Conservation (phyloP, 2,113 vertebrate genomes). For the Cervus canadensis region DNA sequence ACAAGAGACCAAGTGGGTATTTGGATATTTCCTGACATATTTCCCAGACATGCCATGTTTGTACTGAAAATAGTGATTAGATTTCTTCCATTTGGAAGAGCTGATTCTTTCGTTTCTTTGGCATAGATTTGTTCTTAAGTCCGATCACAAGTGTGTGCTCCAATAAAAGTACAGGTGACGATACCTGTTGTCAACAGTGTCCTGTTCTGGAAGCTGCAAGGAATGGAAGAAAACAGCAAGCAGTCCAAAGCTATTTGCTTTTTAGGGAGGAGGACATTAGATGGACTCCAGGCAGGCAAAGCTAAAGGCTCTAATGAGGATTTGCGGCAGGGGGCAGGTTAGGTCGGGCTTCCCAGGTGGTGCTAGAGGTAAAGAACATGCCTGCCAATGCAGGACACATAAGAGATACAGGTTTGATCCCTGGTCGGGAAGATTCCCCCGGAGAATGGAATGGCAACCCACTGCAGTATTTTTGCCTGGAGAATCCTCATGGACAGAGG, state of each 20-base stretch:
- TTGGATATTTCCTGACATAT: slow-evolving; percentile 13
- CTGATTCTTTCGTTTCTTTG: slow-evolving; percentile 25
- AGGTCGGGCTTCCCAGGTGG: not conserved
- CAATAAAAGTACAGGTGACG: not conserved
- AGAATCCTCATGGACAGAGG: not conserved
- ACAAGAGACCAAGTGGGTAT: not conserved
- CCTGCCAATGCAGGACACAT: not conserved
- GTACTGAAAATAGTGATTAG: not conserved
- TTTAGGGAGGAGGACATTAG: not conserved
- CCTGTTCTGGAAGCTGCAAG: not conserved
- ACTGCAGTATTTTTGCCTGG: not conserved
- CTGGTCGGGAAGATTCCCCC: not conserved
- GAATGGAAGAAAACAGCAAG: not conserved
- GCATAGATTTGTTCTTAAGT: not conserved
- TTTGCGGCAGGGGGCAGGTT: not conserved
- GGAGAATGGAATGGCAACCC: not conserved
- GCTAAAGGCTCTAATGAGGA: not conserved
- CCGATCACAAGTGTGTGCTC: not conserved
- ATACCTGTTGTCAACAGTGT: not conserved
- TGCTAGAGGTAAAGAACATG: not conserved
- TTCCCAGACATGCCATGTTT: slow-evolving; percentile 22
- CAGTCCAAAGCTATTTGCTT: not conserved
- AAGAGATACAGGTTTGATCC: not conserved
- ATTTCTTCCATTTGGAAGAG: slow-evolving; percentile 1
- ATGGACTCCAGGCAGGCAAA: not conserved